phyloP scores from a whole-genome alignment of 2,113 vertebrate species.

The Peromyscus leucopus region DNA sequence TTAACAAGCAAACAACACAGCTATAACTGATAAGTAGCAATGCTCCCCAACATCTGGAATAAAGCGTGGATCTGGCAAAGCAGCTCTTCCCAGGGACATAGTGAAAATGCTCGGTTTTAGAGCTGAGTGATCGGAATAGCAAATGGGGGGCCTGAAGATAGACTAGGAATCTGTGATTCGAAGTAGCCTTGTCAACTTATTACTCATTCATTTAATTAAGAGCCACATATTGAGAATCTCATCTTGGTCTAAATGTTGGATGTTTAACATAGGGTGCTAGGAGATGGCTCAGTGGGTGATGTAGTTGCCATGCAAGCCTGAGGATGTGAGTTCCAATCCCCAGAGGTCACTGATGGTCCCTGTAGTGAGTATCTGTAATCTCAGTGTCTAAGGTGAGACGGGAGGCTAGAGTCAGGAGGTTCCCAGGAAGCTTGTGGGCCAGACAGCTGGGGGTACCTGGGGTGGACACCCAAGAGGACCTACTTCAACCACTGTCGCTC shows the following conservation, averaged over 20 bases:
- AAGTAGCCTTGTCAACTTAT: not conserved
- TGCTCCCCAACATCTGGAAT: slow-evolving; percentile 37
- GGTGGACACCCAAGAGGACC: not conserved
- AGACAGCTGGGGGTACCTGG: not conserved
- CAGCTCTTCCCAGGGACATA: too few species aligned
- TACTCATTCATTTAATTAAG: not conserved
- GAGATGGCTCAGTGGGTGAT: not conserved
- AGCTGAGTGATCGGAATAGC: not conserved
- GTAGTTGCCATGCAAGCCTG: not conserved
- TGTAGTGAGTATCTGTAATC: not conserved
- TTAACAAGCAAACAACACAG: not conserved
- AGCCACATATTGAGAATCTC: not conserved
- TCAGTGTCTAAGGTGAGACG: not conserved
- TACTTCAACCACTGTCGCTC: not conserved
- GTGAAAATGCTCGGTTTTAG: not conserved
- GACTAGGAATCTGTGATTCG: not conserved
- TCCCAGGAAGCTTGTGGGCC: not conserved
- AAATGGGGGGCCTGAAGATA: not conserved
- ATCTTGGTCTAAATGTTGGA: not conserved
- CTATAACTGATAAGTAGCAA: not conserved
- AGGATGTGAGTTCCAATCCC: not conserved
- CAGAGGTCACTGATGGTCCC: not conserved
- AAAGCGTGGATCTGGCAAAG: not conserved
- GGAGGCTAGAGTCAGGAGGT: too few species aligned
- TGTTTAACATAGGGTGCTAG: not conserved